phyloP scores from a whole-genome alignment of 2,888 invertebrate genomes.

The Raillietiella orientalis region DNA sequence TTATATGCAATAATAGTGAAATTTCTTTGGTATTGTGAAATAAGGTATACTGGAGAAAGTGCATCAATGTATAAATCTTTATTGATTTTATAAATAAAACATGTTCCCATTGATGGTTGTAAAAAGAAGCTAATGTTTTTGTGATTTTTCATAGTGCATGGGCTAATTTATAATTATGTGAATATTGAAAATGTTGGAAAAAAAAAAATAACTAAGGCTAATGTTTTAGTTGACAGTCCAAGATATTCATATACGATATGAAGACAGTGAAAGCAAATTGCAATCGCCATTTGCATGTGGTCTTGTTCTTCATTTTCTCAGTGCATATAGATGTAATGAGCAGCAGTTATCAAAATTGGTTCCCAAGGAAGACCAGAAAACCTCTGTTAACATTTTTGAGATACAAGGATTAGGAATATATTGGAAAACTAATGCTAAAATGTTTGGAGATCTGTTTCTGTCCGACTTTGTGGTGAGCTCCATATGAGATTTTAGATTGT shows the following conservation, averaged over 20 bases:
- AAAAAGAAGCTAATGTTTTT: too few species aligned
- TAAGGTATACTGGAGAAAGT: too few species aligned
- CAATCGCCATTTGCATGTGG: slow-evolving; percentile 48
- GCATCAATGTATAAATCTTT: too few species aligned
- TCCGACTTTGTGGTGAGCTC: slow-evolving; percentile 30
- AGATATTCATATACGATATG: slow-evolving; percentile 85
- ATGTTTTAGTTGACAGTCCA: slow-evolving; percentile 40
- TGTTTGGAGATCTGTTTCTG: slow-evolving; percentile 29
- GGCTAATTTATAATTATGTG: too few species aligned
- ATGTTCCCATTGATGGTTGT: too few species aligned
- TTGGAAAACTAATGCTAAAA: slow-evolving; percentile 42
- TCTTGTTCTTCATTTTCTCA: slow-evolving; percentile 47
- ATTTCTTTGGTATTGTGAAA: too few species aligned
- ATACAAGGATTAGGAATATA: slow-evolving; percentile 59
- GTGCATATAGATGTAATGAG: slow-evolving; percentile 71
- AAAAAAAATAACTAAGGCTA: not conserved
- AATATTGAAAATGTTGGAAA: slow-evolving; percentile 1
- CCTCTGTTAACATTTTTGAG: slow-evolving; percentile 52
- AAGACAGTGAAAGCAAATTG: slow-evolving; percentile 41
- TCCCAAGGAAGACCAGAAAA: not conserved
- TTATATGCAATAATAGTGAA: too few species aligned
- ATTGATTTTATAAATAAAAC: too few species aligned
- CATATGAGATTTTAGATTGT: not conserved
- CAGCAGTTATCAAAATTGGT: slow-evolving; percentile 46
- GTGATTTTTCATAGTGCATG: too few species aligned